phyloP scores from a whole-genome alignment of 92 coral and sea anemone species.

The Micromussa lordhowensis region DNA sequence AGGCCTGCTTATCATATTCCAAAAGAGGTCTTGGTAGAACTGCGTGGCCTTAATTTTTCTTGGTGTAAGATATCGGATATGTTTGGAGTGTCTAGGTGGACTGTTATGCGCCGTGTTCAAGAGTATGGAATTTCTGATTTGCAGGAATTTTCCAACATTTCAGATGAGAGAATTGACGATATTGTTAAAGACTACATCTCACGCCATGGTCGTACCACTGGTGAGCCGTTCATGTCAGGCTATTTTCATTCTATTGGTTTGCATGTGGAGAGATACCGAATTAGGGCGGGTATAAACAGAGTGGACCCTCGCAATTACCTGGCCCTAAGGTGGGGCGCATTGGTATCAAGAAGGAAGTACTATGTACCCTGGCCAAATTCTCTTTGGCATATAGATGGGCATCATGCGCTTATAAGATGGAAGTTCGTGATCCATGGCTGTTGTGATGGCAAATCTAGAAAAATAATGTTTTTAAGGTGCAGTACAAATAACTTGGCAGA shows the following conservation, averaged over 20 bases:
- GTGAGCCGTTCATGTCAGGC: too few relatives aligned
- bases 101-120: constrained; percentile 60
- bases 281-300: too few relatives aligned
- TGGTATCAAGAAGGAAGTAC: constrained; percentile 55
- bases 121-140: constrained; percentile 49
- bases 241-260: too few relatives aligned
- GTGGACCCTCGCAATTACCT: too few relatives aligned
- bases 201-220: constrained; percentile 73
- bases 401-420: too few relatives aligned
- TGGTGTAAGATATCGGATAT: constrained; percentile 60
- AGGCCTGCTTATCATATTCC: too few relatives aligned
- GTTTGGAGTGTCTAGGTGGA: constrained; percentile 81
- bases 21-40: too few relatives aligned
- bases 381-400: constrained; percentile 43
- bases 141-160: constrained; percentile 64
- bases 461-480: constrained; percentile 65
- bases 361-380: constrained; percentile 45
- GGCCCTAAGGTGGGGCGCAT: constrained; percentile 70
- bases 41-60: too few relatives aligned
- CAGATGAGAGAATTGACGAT: constrained; percentile 64
- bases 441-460: constrained; percentile 76
- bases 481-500: constrained; percentile 67
- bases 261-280: too few relatives aligned
- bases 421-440: too few relatives aligned
- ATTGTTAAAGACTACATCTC: constrained; percentile 72